Base-by-base conservation (phyloP, 2,113 vertebrate genomes). In the Pseudorasbora parva region DNA sequence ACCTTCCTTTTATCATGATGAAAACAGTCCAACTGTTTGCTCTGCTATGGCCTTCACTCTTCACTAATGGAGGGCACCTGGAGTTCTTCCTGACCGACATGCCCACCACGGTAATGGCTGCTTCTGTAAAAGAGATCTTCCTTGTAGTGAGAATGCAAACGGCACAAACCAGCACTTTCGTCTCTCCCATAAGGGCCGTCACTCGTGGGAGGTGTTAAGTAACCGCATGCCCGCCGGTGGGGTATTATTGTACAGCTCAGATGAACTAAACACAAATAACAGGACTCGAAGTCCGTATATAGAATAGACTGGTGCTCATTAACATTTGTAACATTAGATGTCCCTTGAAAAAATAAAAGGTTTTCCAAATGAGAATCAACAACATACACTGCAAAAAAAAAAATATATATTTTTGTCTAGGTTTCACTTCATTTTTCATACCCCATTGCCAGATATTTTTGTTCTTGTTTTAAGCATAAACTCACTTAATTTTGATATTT, bases 151-250 rank as follows among this genome's bases (percentile, higher is more conserved):
- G 47, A 27, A 56, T 37, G 62, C 17, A 45, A 9, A 76, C 17
- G 14, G 7, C 86, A 89, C 85, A 86, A 92, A 92, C 90, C 88
- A 90, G 91, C 88, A 85, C 57, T 68, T 88, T 87, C 87, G 82
- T 86, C 84, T 89, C 59, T 78, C 81, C 82, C 83, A 14, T 37
- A 81, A 89, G 86, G 88, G 87, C 88, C 80, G 12, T 41, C 75
- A 84, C 57, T 86, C 81, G 88, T 81, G 82, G 88, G 83, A 81
- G 82, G 71, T 83, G 86, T 78, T 82, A 60, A 86, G 81, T 60
- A 73, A 68, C 87, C 79, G 78, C 88, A 84, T 79, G 83, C 84
- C 62, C 54, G 83, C 88, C 64, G 74, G 77, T 66, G 54, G 71
- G 85, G 75, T 82, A 80, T 80, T 60, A 78, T 76, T 88, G 81